Evolutionary conservation across 2,888 invertebrate genomes (phyloP), one percentile per base, ranked within the genome.

Genomic region (Apodemia duryi): DNA sequence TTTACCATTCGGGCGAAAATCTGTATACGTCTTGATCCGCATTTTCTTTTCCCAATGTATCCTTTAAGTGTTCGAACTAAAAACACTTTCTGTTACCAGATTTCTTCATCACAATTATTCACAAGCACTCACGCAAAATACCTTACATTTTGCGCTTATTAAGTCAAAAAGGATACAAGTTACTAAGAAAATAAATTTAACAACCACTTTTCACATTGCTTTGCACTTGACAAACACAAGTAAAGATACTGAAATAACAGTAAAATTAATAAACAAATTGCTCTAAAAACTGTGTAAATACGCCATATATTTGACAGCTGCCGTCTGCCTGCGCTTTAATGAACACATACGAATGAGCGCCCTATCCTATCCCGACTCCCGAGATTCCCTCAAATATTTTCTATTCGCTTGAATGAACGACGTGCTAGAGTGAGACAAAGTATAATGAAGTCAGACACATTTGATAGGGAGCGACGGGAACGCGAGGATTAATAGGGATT

Each of bases 171-270:
- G 91, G 90, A 90, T 88, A 91, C 88, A 87, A 88, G 85, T 81
- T 91, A 88, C 87, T 88, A 72, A 75, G 90, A 89, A 88, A 87
- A 82, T 79, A 75, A 73, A 74, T 78, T 87, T 92, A 92, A 88
- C 93, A 93, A 88, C 92, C 92, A 93, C 93, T 93, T 87, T 91
- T 87, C 88, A 91, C 91, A 91, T 91, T 91, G 90, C 91, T 90
- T 91, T 91, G 89, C 89, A 85, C 89, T 82, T 81, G 82, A 87
- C 91, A 91, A 88, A 91, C 88, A 88, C 91, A 91, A 91, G 91
- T 86, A 91, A 91, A 91, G 87, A 85, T 84, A 91, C 91, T 91
- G 89, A 73, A 89, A 89, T 68, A 75, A 74, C 72, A 86, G 84
- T 79, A 72, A 63, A 65, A 67, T 63, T 29, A 62, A 67, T 61